Evolutionary conservation across 1,140 invertebrate species (phyloP).

Genomic region (Drosophila trapezifrons): DNA sequence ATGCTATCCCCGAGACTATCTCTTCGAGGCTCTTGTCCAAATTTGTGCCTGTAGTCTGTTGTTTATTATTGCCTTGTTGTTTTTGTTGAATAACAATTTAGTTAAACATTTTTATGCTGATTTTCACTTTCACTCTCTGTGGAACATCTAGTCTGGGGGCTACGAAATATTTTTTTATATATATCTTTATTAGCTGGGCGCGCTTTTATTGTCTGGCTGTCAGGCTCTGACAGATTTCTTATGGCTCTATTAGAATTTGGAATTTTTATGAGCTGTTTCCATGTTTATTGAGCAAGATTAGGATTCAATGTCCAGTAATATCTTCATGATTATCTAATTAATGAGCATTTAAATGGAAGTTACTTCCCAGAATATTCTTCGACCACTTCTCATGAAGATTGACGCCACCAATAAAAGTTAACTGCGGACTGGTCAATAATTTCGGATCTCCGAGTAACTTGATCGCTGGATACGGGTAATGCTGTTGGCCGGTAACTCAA

Average conservation of each 20-base stretch:
- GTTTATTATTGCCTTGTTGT: slow-evolving; percentile 44
- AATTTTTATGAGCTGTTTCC: slow-evolving; percentile 37
- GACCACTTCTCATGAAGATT: slow-evolving; percentile 63
- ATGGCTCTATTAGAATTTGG: slow-evolving; percentile 60
- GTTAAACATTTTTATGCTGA: slow-evolving; percentile 66
- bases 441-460: slow-evolving; percentile 48
- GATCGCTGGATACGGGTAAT: slow-evolving; percentile 55
- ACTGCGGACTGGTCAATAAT: slow-evolving; percentile 51
- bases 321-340: slow-evolving; percentile 68
- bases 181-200: slow-evolving; percentile 54
- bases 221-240: slow-evolving; percentile 54
- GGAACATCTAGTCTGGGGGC: neutral
- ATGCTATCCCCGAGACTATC: slow-evolving; percentile 35
- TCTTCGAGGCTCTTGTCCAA: slow-evolving; percentile 31
- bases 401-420: slow-evolving; percentile 63
- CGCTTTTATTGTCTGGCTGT: slow-evolving; percentile 35
- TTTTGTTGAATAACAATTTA: slow-evolving; percentile 62
- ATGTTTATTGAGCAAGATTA: slow-evolving; percentile 26
- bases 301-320: slow-evolving; percentile 42
- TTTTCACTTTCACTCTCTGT: slow-evolving; percentile 66
- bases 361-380: slow-evolving; percentile 43
- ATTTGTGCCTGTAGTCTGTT: slow-evolving; percentile 43
- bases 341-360: slow-evolving; percentile 60
- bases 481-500: slow-evolving; percentile 40
- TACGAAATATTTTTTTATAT: slow-evolving; percentile 41